Evolutionary conservation across 2,797 vertebrate genomes (phyloP).

Genomic region (Cygnus olor): DNA sequence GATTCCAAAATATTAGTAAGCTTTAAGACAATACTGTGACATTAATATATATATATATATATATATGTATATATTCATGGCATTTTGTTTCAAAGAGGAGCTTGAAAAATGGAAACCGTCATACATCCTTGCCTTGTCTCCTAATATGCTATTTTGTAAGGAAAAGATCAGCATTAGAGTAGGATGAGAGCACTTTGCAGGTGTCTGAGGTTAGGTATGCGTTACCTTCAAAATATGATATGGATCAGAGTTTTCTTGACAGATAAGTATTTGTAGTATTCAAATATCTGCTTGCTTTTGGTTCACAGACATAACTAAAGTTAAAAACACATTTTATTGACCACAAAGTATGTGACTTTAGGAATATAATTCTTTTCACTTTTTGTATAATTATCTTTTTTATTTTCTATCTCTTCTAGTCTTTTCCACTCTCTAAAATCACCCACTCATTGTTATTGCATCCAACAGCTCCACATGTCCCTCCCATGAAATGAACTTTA

Average conservation of each 20-base stretch:
- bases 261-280: background rate
- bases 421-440: background rate
- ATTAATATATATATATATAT: background rate
- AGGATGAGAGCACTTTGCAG: background rate
- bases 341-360: background rate
- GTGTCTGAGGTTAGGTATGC: background rate
- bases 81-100: background rate
- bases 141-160: background rate
- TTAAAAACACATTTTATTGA: background rate
- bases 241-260: background rate
- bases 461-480: background rate
- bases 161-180: background rate
- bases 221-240: background rate
- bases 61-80: no score
- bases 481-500: background rate
- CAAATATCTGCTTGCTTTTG: background rate
- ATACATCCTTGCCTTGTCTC: background rate
- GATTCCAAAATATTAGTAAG: background rate
- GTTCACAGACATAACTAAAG: background rate
- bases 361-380: background rate
- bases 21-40: background rate
- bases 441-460: background rate
- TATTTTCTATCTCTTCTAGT: background rate
- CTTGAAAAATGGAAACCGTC: background rate
- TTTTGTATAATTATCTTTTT: background rate